Evolutionary conservation across 30 jellyfish, hydroid and myxozoan species (phyloP), one percentile per base, ranked within the genome.

Genomic region (Hydractinia echinata): DNA sequence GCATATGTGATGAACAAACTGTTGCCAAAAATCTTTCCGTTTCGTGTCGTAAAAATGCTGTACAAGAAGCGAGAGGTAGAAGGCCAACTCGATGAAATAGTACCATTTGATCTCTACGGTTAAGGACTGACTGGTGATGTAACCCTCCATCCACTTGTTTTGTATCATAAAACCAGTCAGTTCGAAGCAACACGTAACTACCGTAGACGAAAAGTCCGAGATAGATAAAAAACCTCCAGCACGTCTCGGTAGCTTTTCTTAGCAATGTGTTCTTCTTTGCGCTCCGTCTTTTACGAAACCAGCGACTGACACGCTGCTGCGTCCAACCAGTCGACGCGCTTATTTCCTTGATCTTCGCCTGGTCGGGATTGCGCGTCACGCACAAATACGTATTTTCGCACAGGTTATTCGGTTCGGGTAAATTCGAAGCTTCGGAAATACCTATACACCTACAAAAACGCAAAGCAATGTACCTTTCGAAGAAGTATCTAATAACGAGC

Each of bases 21-120:
- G 95, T 85, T 93, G 97, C 95, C 94, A 78, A 79, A 93, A 93
- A 64, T 93, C 99, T 92, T 93, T 93, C 69, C 99, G 87, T 54
- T 93, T 87, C 86, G 80, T 81, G 81, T 93, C 99, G 21, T 77
- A 16, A 61, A 93, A 89, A 48, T 88, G 95, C 6, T 96, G 84
- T 20, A 87, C 79, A 7, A 88, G 72, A 5, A 93, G 86, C 7
- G 96, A 88, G 18, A 88, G 69, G 68, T 93, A 93, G 55, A 93
- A 88, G 1, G 95, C 93, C 83, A 88, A 64, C 60, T 93, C 96
- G 11, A 87, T 54, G 69, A 87, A 76, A 85, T 93, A 87, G 70
- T 82, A 87, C 94, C 95, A 87, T 64, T 67, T 80, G 10, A 93
- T 30, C 16, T 79, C 96, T 39, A 60, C 88, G 13, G 96, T 87